Evolutionary conservation across 1,140 invertebrate species (phyloP).

Genomic region (Gyrodactylus bullatarudis): DNA sequence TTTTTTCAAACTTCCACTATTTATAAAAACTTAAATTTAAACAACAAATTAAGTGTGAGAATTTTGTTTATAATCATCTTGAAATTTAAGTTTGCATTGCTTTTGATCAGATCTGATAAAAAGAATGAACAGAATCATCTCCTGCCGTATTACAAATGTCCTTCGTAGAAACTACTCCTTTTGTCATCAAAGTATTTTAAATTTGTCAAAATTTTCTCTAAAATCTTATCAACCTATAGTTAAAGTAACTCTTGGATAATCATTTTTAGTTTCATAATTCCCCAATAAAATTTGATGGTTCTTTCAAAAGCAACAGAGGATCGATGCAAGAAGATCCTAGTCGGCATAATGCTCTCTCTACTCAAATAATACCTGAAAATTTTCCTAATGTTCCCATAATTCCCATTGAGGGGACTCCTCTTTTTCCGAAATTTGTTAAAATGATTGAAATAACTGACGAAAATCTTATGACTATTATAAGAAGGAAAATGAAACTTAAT

Average conservation of each 20-base stretch:
- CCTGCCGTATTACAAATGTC: not conserved
- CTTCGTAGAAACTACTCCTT: not conserved
- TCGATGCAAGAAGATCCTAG: not conserved
- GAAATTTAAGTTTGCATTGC: too few relatives aligned
- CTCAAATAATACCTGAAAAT: constrained; percentile 42
- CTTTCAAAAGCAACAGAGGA: too few relatives aligned
- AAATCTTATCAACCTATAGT: too few relatives aligned
- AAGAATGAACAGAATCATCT: not conserved
- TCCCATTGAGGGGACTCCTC: constrained; percentile 59
- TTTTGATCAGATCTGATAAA: not conserved
- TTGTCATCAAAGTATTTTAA: too few relatives aligned
- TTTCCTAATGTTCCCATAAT: constrained; percentile 81
- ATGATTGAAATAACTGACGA: constrained; percentile 65
- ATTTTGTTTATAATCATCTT: too few relatives aligned
- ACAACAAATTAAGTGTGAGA: too few relatives aligned
- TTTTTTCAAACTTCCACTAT: not conserved
- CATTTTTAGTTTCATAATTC: too few relatives aligned
- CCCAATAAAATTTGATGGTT: too few relatives aligned
- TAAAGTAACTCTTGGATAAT: too few relatives aligned
- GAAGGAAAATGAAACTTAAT: constrained; percentile 66
- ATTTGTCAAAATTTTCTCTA: not conserved
- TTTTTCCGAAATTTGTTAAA: constrained; percentile 92
- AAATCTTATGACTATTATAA: constrained; percentile 48
- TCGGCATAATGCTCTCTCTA: not conserved
- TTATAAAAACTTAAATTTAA: not conserved